These are phyloP conservation scores for Actinia tenebrosa DNA, from an alignment of 64 coral and sea anemone species.

Conservation along the genomic window DNA sequence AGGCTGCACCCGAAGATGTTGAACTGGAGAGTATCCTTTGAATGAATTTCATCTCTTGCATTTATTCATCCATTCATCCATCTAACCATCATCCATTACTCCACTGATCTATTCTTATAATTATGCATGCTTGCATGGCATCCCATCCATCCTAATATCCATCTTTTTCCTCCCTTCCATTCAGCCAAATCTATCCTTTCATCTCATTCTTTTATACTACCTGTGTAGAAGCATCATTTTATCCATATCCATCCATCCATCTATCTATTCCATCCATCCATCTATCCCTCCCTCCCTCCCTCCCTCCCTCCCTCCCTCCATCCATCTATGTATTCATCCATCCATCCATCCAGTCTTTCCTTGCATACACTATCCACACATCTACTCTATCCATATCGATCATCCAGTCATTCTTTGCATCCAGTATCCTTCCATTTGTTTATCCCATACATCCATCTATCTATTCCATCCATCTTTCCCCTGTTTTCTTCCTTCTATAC, in stretches of 20 bases:
- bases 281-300: too few relatives aligned
- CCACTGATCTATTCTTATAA: neutral
- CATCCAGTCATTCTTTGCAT: neutral
- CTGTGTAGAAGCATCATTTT: too few relatives aligned
- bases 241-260: neutral
- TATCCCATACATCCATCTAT: too few relatives aligned
- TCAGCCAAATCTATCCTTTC: neutral
- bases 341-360: neutral
- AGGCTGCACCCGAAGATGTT: constrained; percentile 91
- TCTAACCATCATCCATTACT: neutral
- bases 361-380: neutral
- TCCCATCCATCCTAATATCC: neutral
- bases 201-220: too few relatives aligned
- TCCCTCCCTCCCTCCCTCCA: too few relatives aligned
- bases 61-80: neutral
- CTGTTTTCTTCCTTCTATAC: too few relatives aligned
- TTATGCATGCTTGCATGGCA: too few relatives aligned
- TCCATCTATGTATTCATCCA: neutral
- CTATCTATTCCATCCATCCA: neutral
- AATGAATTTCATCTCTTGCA: neutral
- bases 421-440: neutral
- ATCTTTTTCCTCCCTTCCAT: neutral
- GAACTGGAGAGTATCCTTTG: constrained; percentile 85
- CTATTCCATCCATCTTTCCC: too few relatives aligned
- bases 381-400: neutral